A percentile compares a stretch with the other conserved stretches of the same genome.
Evolutionary conservation across 2,113 vertebrate genomes (phyloP).

Genomic region (Triplophysa dalaica): DNA sequence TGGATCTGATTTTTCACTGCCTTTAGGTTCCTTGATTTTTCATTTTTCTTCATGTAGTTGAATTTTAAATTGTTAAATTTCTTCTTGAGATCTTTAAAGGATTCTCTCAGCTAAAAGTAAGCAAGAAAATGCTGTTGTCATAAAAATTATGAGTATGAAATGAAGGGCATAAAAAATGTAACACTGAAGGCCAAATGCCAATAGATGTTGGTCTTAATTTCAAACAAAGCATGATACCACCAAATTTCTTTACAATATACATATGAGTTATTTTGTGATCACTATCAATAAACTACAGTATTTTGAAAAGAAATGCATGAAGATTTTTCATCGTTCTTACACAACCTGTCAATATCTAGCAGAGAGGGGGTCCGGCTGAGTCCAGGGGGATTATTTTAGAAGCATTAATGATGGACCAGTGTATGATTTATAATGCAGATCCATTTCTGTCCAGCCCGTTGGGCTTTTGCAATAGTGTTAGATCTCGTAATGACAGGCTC

Average conservation of each 20-base stretch:
- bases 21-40: constrained; percentile 82
- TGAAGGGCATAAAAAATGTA: not conserved
- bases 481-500: constrained; percentile 65
- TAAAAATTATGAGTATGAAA: too few species aligned
- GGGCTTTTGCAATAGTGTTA: constrained; percentile 62
- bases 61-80: constrained; percentile 90
- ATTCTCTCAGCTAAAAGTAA: constrained; percentile 80
- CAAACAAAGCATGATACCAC: too few species aligned
- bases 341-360: not conserved
- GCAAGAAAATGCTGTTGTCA: not conserved
- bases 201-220: too few species aligned
- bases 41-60: constrained; percentile 84
- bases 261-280: too few species aligned
- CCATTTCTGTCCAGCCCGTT: constrained; percentile 54
- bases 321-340: too few species aligned
- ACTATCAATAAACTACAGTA: too few species aligned
- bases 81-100: constrained; percentile 87
- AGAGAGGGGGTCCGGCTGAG: constrained; percentile 19
- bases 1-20: constrained; percentile 82
- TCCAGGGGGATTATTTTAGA: constrained; percentile 52
- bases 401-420: constrained; percentile 27
- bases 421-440: constrained; percentile 60
- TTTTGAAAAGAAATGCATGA: too few species aligned
- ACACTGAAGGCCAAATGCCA: too few species aligned
- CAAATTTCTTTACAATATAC: too few species aligned